Conservation (phyloP, 2,113 vertebrate species). For the Pampusana beccarii region DNA sequence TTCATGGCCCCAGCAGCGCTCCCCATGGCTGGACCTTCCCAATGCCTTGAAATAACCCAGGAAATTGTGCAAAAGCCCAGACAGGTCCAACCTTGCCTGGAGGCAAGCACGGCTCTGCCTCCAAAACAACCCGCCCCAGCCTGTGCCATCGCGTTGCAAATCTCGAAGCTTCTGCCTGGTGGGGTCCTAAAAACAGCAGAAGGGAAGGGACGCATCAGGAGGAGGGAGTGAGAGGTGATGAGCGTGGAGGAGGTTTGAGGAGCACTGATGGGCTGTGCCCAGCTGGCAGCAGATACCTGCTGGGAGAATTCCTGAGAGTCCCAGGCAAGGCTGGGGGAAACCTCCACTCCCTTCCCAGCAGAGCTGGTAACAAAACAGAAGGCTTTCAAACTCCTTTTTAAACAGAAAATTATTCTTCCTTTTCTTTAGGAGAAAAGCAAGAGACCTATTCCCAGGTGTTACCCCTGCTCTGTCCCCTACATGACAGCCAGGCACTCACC, state of each 20-base stretch:
- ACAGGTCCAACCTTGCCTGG: fast-evolving
- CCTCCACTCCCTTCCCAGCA: background rate
- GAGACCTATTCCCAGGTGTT: background rate
- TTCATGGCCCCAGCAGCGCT: background rate
- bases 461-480: background rate
- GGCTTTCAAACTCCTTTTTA: background rate
- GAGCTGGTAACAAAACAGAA: fast-evolving
- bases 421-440: background rate
- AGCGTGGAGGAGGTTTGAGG: background rate
- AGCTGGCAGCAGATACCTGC: fast-evolving
- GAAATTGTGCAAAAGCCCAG: background rate
- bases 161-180: background rate
- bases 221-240: too few relatives aligned
- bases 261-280: background rate
- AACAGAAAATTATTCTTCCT: background rate
- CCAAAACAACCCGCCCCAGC: fast-evolving
- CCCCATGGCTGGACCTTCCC: background rate
- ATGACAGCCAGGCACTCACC: background rate
- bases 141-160: fast-evolving
- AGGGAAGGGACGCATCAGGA: background rate
- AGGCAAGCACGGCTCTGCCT: background rate
- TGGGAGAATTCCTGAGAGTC: fast-evolving
- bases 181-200: background rate
- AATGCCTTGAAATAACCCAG: constrained; percentile 21
- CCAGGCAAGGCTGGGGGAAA: background rate